Conservation (phyloP, 2,797 vertebrate genomes). For the Pantherophis alleghaniensis region DNA sequence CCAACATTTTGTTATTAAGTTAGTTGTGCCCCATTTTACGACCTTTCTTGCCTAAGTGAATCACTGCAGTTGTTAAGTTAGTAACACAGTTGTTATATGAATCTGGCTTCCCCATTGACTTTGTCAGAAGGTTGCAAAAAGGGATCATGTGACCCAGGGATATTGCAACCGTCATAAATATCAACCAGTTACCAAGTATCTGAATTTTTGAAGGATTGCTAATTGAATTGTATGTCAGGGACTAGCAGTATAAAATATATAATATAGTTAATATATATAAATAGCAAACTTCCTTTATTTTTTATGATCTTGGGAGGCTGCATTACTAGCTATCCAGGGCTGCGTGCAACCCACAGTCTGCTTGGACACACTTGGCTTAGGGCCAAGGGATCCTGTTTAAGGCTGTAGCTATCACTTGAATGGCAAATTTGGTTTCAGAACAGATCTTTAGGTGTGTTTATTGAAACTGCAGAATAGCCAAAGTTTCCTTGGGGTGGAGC, state of each 20-base stretch:
- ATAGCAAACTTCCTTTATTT: neutral
- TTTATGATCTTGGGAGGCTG: neutral
- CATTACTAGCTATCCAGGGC: neutral
- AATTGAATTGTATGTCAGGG: neutral
- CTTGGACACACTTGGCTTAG: neutral
- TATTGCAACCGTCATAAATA: neutral
- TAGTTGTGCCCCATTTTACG: neutral
- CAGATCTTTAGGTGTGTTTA: neutral
- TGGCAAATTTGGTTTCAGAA: neutral
- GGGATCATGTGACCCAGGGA: neutral
- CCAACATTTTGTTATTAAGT: neutral
- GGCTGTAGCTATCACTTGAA: neutral
- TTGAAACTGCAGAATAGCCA: neutral
- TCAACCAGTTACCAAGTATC: neutral
- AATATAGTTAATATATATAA: neutral
- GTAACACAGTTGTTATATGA: neutral
- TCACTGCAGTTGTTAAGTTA: neutral
- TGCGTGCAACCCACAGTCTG: neutral
- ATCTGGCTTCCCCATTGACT: neutral
- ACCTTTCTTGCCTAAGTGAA: neutral
- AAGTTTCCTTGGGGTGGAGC: neutral
- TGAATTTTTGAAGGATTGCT: neutral
- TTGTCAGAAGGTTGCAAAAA: neutral
- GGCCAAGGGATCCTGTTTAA: neutral
- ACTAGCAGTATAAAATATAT: neutral